Base-by-base conservation (phyloP, 2,888 invertebrate genomes). In the Stenodema calcarata region DNA sequence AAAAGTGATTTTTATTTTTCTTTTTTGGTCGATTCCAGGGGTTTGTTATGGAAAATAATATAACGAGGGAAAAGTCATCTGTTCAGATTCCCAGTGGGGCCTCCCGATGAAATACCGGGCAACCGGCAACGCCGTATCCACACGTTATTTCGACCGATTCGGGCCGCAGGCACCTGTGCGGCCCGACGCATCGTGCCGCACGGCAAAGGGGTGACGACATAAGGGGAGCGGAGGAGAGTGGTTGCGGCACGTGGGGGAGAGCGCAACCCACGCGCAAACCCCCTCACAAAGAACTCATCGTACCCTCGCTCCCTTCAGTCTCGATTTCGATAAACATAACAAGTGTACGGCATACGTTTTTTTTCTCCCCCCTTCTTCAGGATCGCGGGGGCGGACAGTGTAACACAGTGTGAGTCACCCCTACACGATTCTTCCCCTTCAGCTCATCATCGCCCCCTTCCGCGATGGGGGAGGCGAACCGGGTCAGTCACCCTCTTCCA, bases 291-390 rank as follows among this genome's bases (percentile, higher is more conserved):
- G n/a, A 12, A n/a, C 69, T 23, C n/a, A 69, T 69, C 69, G 23
- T 16, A n/a, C n/a, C 80, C 35, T 79, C 50, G 30, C 80, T 16
- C 78, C 78, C 42, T 44, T 30, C 30, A 0, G 4, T 16, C 35
- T 50, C 73, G 44, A 50, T 80, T 80, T 83, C 41, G 47, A 83
- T 83, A 83, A 83, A 83, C 83, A 83, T 83, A 83, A 83, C 83
- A 83, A 83, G 83, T 83, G 83, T 70, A 70, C 73, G 73, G 83
- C 83, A 83, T 83, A 83, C 69, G 83, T 80, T 80, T 50, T 30
- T 27, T n/a, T 54, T 54, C 83, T 35, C 27, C 16, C 47, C 30
- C 42, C n/a, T n/a, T n/a, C n/a, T n/a, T n/a, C n/a, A n/a, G n/a
- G n/a, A n/a, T 16, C 82, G 35, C 30, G 28, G 62, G 82, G 62